Evolutionary conservation across 1,140 invertebrate genomes (phyloP).

Genomic region (Bicyclus anynana): DNA sequence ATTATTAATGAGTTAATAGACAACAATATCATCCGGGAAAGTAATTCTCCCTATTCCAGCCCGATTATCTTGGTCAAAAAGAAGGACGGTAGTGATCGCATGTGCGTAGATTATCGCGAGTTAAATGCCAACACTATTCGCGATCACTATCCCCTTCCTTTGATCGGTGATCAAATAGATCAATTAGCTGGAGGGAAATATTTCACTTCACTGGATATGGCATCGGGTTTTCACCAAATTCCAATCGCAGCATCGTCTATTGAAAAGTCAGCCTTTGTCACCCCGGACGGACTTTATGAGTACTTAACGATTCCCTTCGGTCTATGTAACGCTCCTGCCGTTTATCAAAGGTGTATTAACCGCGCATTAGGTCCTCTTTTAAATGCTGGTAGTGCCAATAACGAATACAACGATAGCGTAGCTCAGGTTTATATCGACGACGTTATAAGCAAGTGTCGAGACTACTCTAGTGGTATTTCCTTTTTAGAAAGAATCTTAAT

Average conservation of each 20-base stretch:
- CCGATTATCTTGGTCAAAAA: conserved; percentile 25
- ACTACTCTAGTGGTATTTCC: conserved; percentile 1
- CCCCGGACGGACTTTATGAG: conserved; percentile 31
- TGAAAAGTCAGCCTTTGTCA: conserved; percentile 73
- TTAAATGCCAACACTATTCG: conserved; percentile 12
- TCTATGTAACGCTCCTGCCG: conserved; percentile 21
- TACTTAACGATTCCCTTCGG: conserved; percentile 33
- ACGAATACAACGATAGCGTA: neutral
- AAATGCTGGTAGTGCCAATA: neutral
- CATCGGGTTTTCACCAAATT: conserved; percentile 49
- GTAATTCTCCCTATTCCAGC: conserved; percentile 36
- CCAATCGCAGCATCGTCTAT: conserved; percentile 44
- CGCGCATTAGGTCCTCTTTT: conserved; percentile 2
- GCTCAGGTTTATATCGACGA: conserved; percentile 22
- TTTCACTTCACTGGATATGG: conserved; percentile 21
- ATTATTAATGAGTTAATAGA: conserved; percentile 20
- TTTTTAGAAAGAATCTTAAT: conserved; percentile 30
- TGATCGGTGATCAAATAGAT: conserved; percentile 27
- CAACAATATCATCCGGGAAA: conserved; percentile 47
- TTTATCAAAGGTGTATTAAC: conserved; percentile 37
- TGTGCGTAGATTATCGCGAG: conserved; percentile 30
- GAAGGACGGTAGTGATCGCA: conserved; percentile 11
- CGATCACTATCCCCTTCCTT: conserved; percentile 23
- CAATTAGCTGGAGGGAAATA: conserved; percentile 6
- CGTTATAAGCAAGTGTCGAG: conserved; percentile 9